Conservation (phyloP, 1,140 invertebrate species). For the Palaemon carinicauda region DNA sequence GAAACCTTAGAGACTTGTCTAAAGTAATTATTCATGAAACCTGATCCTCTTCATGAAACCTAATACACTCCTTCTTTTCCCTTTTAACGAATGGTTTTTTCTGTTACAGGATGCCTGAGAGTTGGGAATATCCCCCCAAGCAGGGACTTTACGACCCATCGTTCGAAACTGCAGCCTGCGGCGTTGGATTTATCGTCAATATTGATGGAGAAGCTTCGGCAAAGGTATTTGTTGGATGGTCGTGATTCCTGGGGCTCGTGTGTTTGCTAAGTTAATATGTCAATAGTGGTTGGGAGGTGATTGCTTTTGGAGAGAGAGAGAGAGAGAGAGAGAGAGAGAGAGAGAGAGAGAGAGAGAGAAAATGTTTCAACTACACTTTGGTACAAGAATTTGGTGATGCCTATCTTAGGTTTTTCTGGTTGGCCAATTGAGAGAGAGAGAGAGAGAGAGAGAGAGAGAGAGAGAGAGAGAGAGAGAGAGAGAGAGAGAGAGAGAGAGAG, state of each 20-base stretch:
- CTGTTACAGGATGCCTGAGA: conserved; percentile 12
- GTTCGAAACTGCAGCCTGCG: conserved; percentile 95
- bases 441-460: not conserved
- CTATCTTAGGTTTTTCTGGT: not conserved
- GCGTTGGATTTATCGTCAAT: conserved; percentile 97
- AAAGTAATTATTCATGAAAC: too few species aligned
- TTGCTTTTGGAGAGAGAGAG: too few species aligned
- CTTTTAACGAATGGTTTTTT: too few species aligned
- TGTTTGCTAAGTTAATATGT: not conserved
- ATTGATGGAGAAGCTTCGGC: conserved; percentile 93
- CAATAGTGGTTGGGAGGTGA: not conserved
- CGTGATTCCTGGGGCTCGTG: not conserved
- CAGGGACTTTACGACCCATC: conserved; percentile 94
- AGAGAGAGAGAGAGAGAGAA: too few species aligned
- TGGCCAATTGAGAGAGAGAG: not conserved
- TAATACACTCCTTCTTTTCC: not conserved
- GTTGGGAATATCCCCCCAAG: conserved; percentile 67
- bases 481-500: not conserved
- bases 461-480: not conserved
- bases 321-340: too few species aligned
- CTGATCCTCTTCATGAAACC: too few species aligned
- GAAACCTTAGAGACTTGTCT: too few species aligned
- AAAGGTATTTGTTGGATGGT: conserved; percentile 78
- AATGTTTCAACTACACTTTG: not conserved
- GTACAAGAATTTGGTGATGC: not conserved